These are phyloP conservation scores for Oryzias dopingdopingensis DNA, from an alignment of 2,797 vertebrate species.

Conservation along the genomic window DNA sequence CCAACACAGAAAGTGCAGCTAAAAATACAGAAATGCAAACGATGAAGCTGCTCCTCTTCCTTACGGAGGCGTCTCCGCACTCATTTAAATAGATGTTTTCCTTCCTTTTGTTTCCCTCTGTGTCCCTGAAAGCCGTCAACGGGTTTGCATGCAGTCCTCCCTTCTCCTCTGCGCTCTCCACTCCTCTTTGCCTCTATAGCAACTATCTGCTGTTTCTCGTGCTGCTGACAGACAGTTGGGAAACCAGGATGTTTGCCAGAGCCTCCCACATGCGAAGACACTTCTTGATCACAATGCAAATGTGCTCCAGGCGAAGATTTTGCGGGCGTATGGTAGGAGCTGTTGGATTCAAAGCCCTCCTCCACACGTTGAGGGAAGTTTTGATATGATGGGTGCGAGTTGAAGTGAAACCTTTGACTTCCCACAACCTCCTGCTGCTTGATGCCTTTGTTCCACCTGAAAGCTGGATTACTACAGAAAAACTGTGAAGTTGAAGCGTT, in stretches of 20 bases:
- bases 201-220: slow-evolving; percentile 31
- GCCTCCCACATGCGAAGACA: slow-evolving; percentile 63
- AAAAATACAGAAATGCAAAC: not conserved
- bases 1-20: slow-evolving; percentile 15
- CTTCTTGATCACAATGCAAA: slow-evolving; percentile 61
- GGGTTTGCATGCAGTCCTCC: slow-evolving; percentile 15
- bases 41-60: slow-evolving; percentile 14
- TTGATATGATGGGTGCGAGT: not conserved
- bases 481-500: too few species aligned
- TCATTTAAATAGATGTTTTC: slow-evolving; percentile 24
- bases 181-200: slow-evolving; percentile 15
- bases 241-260: slow-evolving; percentile 63
- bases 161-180: not conserved
- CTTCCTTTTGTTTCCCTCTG: slow-evolving; percentile 24
- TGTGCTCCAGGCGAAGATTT: slow-evolving; percentile 43
- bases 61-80: slow-evolving; percentile 16
- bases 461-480: too few species aligned
- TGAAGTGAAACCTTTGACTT: slow-evolving; percentile 12
- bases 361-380: not conserved
- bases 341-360: slow-evolving; percentile 1
- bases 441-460: not conserved
- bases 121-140: slow-evolving; percentile 6
- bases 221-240: slow-evolving; percentile 56
- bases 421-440: not conserved
- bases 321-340: slow-evolving; percentile 32